phyloP scores from a whole-genome alignment of 2,797 vertebrate species.

The Jordanella pulchra region DNA sequence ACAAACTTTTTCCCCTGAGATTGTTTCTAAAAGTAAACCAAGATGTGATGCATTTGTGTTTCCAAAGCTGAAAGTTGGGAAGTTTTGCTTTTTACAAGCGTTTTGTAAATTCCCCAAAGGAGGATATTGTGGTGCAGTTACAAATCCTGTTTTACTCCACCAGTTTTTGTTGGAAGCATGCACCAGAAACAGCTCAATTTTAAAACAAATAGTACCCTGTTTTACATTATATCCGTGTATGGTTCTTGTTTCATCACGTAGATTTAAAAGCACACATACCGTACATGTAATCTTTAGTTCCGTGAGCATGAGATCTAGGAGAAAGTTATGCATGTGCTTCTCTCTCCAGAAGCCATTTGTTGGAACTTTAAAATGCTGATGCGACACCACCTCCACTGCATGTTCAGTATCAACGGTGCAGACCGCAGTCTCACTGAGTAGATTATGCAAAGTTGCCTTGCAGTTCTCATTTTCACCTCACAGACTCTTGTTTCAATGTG shows the following conservation, averaged over 20 bases:
- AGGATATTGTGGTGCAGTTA: constrained; percentile 75
- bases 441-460: constrained; percentile 69
- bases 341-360: constrained; percentile 14
- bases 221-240: constrained; percentile 41
- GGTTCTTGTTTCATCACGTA: constrained; percentile 8
- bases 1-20: constrained; percentile 1
- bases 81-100: constrained; percentile 47
- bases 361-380: constrained; percentile 54
- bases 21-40: constrained; percentile 31
- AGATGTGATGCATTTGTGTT: constrained; percentile 19
- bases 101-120: constrained; percentile 63
- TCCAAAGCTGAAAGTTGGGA: constrained; percentile 46
- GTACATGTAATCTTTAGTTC: constrained; percentile 6
- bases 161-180: constrained; percentile 54
- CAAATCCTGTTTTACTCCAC: constrained; percentile 61
- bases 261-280: constrained; percentile 26
- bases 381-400: constrained; percentile 30
- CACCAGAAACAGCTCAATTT: constrained; percentile 33
- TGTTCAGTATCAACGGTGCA: constrained; percentile 39
- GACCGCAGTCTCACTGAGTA: constrained; percentile 50
- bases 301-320: constrained; percentile 1
- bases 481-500: constrained; percentile 30
- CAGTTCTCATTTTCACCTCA: constrained; percentile 61
- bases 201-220: constrained; percentile 34
- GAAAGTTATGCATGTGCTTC: constrained; percentile 12